These are phyloP conservation scores for Neopipo cinnamomea DNA, from an alignment of 2,113 vertebrate species.

Conservation along the genomic window DNA sequence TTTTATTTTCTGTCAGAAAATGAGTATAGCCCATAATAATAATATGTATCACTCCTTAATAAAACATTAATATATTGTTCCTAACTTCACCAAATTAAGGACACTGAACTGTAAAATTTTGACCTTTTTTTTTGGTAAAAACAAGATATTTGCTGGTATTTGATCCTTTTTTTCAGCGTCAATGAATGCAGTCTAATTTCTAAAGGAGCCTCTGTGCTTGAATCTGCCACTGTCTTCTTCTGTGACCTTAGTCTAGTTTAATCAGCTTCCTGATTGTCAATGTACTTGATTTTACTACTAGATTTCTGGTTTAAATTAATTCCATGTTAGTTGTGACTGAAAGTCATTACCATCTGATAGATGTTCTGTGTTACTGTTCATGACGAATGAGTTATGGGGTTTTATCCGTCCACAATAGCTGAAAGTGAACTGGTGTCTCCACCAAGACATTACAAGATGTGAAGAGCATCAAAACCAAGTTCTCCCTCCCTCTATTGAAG, in stretches of 20 bases:
- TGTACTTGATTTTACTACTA: neutral
- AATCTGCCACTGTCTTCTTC: neutral
- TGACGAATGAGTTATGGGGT: neutral
- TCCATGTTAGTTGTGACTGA: neutral
- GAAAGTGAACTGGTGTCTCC: neutral
- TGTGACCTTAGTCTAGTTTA: neutral
- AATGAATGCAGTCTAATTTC: neutral
- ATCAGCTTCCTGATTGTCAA: neutral
- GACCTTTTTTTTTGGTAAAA: neutral
- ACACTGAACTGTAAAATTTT: neutral
- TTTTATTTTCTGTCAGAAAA: neutral
- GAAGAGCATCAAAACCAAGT: neutral
- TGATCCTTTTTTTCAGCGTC: neutral
- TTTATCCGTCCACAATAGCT: neutral
- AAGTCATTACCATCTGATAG: neutral
- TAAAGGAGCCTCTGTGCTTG: neutral
- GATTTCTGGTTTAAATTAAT: slow-evolving; percentile 8
- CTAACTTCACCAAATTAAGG: neutral
- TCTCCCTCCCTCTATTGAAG: neutral
- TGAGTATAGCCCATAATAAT: neutral
- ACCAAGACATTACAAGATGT: neutral
- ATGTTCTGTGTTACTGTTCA: neutral
- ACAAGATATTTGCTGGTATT: neutral
- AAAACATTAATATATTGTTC: neutral
- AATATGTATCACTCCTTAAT: neutral